These are phyloP conservation scores for Pseudomyrmex pallidus DNA, from an alignment of 1,140 invertebrate genomes.

Conservation along the genomic window DNA sequence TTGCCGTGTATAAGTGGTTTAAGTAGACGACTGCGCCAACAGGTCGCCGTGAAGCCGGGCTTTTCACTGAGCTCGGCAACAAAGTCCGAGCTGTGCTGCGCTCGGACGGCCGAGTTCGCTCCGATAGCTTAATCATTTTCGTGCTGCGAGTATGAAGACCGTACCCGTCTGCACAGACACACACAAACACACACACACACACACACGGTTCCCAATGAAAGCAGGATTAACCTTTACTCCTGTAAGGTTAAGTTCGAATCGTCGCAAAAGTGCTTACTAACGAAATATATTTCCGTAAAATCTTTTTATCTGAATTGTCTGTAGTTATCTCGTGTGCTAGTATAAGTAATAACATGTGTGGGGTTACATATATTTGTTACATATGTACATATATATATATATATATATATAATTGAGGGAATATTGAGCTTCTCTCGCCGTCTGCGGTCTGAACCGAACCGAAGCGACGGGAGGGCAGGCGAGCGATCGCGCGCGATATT, in stretches of 20 bases:
- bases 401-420: too few species aligned
- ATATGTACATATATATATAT: too few species aligned
- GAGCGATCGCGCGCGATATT: too few species aligned
- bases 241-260: background rate
- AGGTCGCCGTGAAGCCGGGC: constrained; percentile 38
- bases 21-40: constrained; percentile 59
- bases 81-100: constrained; percentile 24
- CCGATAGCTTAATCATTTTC: constrained; percentile 51
- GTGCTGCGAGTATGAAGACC: constrained; percentile 29
- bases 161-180: too few species aligned
- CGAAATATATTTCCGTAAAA: too few species aligned
- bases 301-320: too few species aligned
- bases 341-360: too few species aligned
- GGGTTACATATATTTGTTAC: too few species aligned
- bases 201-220: background rate
- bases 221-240: background rate
- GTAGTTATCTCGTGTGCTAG: too few species aligned
- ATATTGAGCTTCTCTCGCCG: too few species aligned
- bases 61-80: constrained; percentile 40
- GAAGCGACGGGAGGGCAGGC: too few species aligned
- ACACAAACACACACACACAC: background rate
- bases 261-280: background rate
- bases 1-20: constrained; percentile 61
- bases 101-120: constrained; percentile 25
- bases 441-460: too few species aligned